Percentiles rank a stretch among this genome's conserved stretches.
Evolutionary conservation across 2,888 invertebrate species (phyloP).

Genomic region (Oligia strigilis): DNA sequence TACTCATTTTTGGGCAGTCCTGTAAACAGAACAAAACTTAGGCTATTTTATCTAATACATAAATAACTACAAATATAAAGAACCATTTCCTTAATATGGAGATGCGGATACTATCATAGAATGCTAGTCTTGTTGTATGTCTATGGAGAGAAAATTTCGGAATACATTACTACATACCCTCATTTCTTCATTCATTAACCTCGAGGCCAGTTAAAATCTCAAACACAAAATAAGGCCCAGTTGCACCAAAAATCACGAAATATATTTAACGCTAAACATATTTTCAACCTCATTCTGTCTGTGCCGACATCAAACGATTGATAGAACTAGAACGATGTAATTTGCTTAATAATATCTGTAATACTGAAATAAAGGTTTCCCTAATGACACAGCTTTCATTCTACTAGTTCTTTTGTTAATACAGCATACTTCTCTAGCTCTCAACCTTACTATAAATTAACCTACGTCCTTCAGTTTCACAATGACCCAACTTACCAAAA

Average conservation of each 20-base stretch:
- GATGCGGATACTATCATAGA: not conserved
- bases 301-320: not conserved
- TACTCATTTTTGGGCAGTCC: not conserved
- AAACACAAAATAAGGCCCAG: not conserved
- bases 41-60: not conserved
- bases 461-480: not conserved
- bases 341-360: not conserved
- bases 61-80: not conserved
- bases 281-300: not conserved
- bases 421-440: not conserved
- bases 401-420: not conserved
- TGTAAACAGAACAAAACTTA: not conserved
- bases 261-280: not conserved
- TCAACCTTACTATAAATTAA: not conserved
- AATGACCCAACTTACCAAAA: not conserved
- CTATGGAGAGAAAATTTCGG: not conserved
- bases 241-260: not conserved
- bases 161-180: not conserved
- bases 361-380: not conserved
- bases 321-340: not conserved
- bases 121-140: not conserved
- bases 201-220: not conserved
- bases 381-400: not conserved
- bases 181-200: not conserved
- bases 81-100: not conserved